Evolutionary conservation across 2,888 invertebrate genomes (phyloP).

Genomic region (Zygogramma bicolorata): DNA sequence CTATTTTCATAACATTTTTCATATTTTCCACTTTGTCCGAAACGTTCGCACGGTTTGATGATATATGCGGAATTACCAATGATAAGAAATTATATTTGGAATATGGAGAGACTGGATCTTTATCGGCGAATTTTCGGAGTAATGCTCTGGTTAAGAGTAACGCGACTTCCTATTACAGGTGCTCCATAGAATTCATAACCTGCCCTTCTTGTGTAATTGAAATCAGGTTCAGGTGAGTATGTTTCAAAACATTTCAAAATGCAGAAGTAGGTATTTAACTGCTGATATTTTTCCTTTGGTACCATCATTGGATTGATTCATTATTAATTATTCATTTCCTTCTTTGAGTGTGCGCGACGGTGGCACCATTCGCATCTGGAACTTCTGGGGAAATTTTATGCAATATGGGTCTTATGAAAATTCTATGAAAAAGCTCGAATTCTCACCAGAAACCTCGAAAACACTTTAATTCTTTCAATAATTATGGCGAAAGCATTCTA

Average conservation of each 20-base stretch:
- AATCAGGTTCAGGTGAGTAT: conserved; percentile 67
- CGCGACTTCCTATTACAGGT: conserved; percentile 65
- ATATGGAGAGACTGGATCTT: conserved; percentile 61
- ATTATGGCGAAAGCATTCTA: too few relatives aligned
- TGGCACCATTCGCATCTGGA: too few relatives aligned
- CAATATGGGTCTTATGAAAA: too few relatives aligned
- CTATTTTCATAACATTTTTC: neutral
- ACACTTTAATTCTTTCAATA: too few relatives aligned
- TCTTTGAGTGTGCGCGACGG: too few relatives aligned
- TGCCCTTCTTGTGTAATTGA: conserved; percentile 77
- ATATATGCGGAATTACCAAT: conserved; percentile 48
- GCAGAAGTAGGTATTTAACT: too few relatives aligned
- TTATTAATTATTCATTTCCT: too few relatives aligned
- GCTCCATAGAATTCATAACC: conserved; percentile 76
- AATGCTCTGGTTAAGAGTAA: conserved; percentile 31
- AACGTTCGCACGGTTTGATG: conserved; percentile 32
- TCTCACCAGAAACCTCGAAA: too few relatives aligned
- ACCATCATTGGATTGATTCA: too few relatives aligned
- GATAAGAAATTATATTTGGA: conserved; percentile 61
- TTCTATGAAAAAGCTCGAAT: too few relatives aligned
- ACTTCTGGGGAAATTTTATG: too few relatives aligned
- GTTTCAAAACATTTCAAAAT: neutral
- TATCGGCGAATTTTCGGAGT: conserved; percentile 61
- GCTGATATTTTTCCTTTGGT: too few relatives aligned
- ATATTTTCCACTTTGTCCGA: conserved; percentile 14